Evolutionary conservation across 1,140 invertebrate species (phyloP).

Genomic region (Scaptomyza graminum): DNA sequence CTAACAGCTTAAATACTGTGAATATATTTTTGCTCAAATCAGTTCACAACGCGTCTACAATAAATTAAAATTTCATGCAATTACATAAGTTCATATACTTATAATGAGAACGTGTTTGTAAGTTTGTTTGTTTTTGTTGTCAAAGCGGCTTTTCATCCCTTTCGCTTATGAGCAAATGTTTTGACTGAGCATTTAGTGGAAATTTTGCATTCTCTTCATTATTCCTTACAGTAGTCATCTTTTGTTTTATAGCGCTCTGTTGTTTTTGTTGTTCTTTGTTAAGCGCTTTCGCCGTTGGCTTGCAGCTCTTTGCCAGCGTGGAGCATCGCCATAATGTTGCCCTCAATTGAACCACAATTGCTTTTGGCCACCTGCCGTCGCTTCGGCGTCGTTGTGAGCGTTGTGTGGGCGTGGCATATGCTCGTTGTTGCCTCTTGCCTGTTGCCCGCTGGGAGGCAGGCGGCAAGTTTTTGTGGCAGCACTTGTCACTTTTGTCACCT

Average conservation of each 20-base stretch:
- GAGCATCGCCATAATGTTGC: background rate
- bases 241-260: constrained; percentile 1
- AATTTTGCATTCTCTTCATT: no score
- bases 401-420: constrained; percentile 10
- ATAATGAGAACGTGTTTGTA: no score
- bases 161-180: background rate
- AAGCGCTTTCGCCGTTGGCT: background rate
- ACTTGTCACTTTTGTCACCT: constrained; percentile 54
- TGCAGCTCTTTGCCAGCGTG: background rate
- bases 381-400: no score
- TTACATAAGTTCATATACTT: no score
- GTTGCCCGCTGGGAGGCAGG: background rate
- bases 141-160: no score
- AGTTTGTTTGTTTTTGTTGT: background rate
- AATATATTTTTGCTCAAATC: no score
- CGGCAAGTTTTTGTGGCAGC: no score
- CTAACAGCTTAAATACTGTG: no score
- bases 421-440: constrained; percentile 3
- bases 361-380: background rate
- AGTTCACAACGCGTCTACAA: no score
- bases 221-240: constrained; percentile 10
- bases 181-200: background rate
- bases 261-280: constrained; percentile 5
- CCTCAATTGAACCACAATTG: background rate
- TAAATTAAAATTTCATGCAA: no score